Percentiles rank a stretch among this genome's conserved stretches.
phyloP scores from a whole-genome alignment of 2,113 vertebrate genomes.

The Odocoileus virginianus region DNA sequence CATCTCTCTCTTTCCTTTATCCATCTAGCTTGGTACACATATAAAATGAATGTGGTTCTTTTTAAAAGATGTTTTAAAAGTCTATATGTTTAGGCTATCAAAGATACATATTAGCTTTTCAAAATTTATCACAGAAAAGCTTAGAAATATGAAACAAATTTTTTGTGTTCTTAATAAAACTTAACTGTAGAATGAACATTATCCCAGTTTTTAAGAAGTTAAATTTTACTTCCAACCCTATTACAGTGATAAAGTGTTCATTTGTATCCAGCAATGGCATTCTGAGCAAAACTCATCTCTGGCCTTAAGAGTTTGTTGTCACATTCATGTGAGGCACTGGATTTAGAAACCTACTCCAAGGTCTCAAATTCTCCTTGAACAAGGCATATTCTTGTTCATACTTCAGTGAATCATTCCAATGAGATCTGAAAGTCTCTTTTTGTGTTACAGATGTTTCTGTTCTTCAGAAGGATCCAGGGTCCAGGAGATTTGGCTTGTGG shows the following conservation, averaged over 20 bases:
- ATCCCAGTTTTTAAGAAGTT: constrained; percentile 30
- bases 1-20: not conserved
- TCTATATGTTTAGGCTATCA: not conserved
- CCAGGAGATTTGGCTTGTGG: not conserved
- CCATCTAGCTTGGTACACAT: not conserved
- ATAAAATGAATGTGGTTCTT: not conserved
- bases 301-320: not conserved
- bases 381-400: not conserved
- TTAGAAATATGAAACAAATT: not conserved
- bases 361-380: not conserved
- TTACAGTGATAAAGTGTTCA: not conserved
- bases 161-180: constrained; percentile 1
- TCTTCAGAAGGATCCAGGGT: not conserved
- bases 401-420: not conserved
- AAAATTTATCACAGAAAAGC: not conserved
- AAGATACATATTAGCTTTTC: not conserved
- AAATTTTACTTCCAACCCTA: not conserved
- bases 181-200: not conserved
- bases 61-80: not conserved
- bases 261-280: not conserved
- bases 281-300: not conserved
- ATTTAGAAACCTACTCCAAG: not conserved
- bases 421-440: not conserved
- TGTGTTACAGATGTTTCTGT: not conserved
- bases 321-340: not conserved